These are phyloP conservation scores for Poecilia latipinna DNA, from an alignment of 2,113 vertebrate genomes.

Conservation along the genomic window DNA sequence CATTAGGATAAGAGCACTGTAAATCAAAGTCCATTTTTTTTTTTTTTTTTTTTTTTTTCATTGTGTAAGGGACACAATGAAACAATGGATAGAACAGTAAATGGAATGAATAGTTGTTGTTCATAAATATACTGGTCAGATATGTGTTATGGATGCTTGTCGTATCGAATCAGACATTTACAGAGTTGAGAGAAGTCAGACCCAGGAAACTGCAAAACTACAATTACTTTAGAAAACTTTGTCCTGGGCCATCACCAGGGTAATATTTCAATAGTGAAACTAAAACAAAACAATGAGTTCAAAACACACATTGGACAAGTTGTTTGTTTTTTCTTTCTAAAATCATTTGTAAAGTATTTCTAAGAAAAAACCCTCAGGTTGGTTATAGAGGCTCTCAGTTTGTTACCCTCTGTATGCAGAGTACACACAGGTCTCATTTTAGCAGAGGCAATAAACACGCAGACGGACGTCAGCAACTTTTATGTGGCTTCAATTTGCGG, in stretches of 20 bases:
- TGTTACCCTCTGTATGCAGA: not conserved
- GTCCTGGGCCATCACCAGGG: not conserved
- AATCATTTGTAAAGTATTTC: too few species aligned
- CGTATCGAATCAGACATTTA: conserved; percentile 10
- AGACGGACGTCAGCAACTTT: not conserved
- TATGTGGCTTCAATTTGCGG: not conserved
- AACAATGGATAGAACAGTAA: conserved; percentile 32
- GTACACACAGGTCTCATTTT: not conserved
- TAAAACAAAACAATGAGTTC: not conserved
- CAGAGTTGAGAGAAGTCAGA: not conserved
- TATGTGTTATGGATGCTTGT: conserved; percentile 19
- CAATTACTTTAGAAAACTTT: not conserved
- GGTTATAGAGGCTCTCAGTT: not conserved
- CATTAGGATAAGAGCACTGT: conserved; percentile 38
- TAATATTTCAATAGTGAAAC: not conserved
- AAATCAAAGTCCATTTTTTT: conserved; percentile 40
- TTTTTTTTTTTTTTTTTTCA: conserved; percentile 14
- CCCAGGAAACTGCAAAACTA: not conserved
- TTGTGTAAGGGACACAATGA: conserved; percentile 36
- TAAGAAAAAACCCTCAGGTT: not conserved
- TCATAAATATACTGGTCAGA: conserved; percentile 28
- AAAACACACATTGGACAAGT: too few species aligned
- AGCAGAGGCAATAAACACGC: conserved; percentile 11
- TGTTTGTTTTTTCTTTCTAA: too few species aligned
- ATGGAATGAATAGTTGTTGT: conserved; percentile 53